Evolutionary conservation across 37 sponge, comb jelly and placozoan genomes (phyloP).

Genomic region (Dysidea cf. avara): DNA sequence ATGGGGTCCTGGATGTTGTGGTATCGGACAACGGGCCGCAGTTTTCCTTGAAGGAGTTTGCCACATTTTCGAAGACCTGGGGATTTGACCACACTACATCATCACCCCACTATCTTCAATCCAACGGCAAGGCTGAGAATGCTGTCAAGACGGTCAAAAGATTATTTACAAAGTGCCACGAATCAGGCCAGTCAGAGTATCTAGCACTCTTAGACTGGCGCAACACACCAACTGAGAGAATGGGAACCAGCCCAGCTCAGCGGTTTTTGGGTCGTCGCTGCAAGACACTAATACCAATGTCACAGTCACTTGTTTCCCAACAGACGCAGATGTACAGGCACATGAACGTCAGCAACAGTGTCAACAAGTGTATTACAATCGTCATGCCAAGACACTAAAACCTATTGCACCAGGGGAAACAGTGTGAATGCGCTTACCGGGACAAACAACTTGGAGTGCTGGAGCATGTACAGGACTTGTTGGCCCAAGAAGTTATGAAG

Average conservation of each 20-base stretch:
- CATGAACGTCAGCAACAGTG: too few species aligned
- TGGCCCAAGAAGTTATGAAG: constrained; percentile 33
- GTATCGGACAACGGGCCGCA: constrained; percentile 45
- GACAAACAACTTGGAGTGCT: constrained; percentile 28
- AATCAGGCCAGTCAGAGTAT: too few species aligned
- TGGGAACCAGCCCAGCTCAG: constrained; percentile 55
- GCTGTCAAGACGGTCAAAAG: constrained; percentile 50
- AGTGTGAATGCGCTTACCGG: constrained; percentile 38
- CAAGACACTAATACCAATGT: constrained; percentile 35
- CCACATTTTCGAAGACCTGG: constrained; percentile 30
- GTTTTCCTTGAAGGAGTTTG: constrained; percentile 31
- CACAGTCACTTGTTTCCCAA: too few species aligned
- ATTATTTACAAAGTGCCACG: constrained; percentile 40
- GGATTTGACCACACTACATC: constrained; percentile 24
- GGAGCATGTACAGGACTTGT: constrained; percentile 25
- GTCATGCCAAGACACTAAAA: constrained; percentile 14
- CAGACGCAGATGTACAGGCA: too few species aligned
- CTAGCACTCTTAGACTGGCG: too few species aligned
- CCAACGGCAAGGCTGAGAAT: constrained; percentile 58
- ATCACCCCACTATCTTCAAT: constrained; percentile 39
- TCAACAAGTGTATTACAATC: constrained; percentile 30
- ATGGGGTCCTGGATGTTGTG: constrained; percentile 21
- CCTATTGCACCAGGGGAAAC: constrained; percentile 35
- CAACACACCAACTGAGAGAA: constrained; percentile 45
- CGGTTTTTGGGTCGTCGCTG: constrained; percentile 45